phyloP scores from a whole-genome alignment of 1,140 invertebrate genomes.

The Atopsyche davidsoni region DNA sequence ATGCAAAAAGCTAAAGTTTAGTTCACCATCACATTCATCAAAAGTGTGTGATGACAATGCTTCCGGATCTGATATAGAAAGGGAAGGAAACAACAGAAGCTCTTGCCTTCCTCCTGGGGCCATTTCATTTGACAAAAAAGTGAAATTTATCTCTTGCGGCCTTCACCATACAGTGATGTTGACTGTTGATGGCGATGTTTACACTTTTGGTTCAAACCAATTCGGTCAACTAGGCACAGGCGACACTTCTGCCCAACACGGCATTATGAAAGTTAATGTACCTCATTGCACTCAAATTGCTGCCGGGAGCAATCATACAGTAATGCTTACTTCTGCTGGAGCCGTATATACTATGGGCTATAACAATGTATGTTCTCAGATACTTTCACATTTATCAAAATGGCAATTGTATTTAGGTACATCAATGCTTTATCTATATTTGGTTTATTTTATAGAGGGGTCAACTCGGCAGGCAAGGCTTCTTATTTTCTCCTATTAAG shows the following conservation, averaged over 20 bases:
- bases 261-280: constrained; percentile 70
- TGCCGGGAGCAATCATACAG: constrained; percentile 92
- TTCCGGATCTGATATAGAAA: not conserved
- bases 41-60: constrained; percentile 22
- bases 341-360: constrained; percentile 92
- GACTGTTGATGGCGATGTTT: constrained; percentile 59
- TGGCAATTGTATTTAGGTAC: too few relatives aligned
- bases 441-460: constrained; percentile 16
- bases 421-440: constrained; percentile 2
- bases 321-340: constrained; percentile 81
- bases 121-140: constrained; percentile 49
- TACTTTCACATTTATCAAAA: too few relatives aligned
- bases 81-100: not conserved
- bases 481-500: too few relatives aligned
- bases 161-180: constrained; percentile 77
- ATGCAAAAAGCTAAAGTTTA: too few relatives aligned
- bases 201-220: constrained; percentile 89
- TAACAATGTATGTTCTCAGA: constrained; percentile 60
- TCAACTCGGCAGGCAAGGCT: constrained; percentile 17
- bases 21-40: not conserved
- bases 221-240: constrained; percentile 91
- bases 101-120: constrained; percentile 56
- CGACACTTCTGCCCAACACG: constrained; percentile 68
- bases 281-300: constrained; percentile 70
- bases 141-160: constrained; percentile 80